Evolutionary conservation across 1,140 invertebrate species (phyloP).

Genomic region (Globodera ellingtonae): DNA sequence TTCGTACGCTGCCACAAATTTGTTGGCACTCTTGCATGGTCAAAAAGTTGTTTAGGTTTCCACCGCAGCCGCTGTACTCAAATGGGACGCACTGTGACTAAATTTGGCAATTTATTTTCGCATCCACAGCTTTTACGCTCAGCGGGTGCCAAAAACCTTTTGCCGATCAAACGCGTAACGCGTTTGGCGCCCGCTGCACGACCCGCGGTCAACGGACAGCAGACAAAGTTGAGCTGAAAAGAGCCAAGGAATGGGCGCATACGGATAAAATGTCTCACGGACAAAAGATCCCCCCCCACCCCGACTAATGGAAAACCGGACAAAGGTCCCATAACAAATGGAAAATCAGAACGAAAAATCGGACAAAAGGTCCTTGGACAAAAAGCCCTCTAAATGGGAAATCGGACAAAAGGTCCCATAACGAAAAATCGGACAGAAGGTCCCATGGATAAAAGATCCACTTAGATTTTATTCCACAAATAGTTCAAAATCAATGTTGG

Average conservation of each 20-base stretch:
- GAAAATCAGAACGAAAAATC: too few species aligned
- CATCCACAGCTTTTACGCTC: neutral
- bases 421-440: too few species aligned
- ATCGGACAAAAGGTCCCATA: too few species aligned
- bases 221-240: constrained; percentile 62
- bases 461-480: too few species aligned
- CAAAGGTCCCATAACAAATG: too few species aligned
- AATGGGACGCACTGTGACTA: constrained; percentile 61
- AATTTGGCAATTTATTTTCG: neutral
- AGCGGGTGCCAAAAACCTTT: constrained; percentile 38
- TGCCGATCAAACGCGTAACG: constrained; percentile 62
- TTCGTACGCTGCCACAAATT: constrained; percentile 9
- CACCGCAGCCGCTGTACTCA: constrained; percentile 63
- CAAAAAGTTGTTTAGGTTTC: constrained; percentile 60
- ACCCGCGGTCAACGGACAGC: constrained; percentile 60
- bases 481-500: too few species aligned
- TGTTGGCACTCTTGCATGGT: constrained; percentile 31
- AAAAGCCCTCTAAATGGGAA: too few species aligned
- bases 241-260: constrained; percentile 37
- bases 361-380: too few species aligned
- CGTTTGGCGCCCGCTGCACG: constrained; percentile 59
- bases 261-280: constrained; percentile 8
- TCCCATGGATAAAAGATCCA: too few species aligned
- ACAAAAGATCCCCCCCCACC: constrained; percentile 5
- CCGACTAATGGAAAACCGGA: neutral